Base-by-base conservation (phyloP, 1,140 invertebrate species). In the honey bee (Apis mellifera) region DNA sequence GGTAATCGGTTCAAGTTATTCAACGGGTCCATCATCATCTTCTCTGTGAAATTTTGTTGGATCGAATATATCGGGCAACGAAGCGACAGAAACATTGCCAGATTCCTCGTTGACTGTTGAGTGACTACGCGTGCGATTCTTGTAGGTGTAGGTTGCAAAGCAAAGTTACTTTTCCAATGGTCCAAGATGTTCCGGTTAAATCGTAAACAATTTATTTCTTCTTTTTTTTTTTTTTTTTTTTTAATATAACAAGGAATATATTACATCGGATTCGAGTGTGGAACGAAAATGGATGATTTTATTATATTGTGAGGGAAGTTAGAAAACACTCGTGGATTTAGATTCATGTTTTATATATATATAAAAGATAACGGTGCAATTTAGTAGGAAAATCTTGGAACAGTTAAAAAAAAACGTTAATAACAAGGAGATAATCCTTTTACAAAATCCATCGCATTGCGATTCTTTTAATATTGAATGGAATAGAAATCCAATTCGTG, bases 1-100 rank as follows among this genome's bases (percentile, higher is more conserved):
- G 76, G 62, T 71, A 71, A 84, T 72, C 74, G 82, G 71, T 72
- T 55, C 52, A 66, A 54, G 70, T 80, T 78, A 78, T 57, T 80
- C 70, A 86, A n/a, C n/a, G 17, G 59, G 13, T 52, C n/a, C 32
- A 70, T 9, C 32, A 70, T 9, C n/a, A 21, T 21, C 65, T 75
- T 42, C 57, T 57, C 26, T 15, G 48, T 48, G 32, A 42, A 42
- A 4, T 23, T 26, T 60, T 57, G 21, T 13, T 8, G 7, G n/a
- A 42, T n/a, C 65, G 65, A 68, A 68, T 48, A 68, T 48, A 68
- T 3, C 65, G 65, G 42, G 12, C 42, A 68, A 17, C 70, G 70
- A 72, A 72, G 70, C 21, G 70, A 26, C 52, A 72, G n/a, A n/a
- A n/a, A 57, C 19, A 32, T 55, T 72, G 52, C 26, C n/a, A 21